Evolutionary conservation across 2,797 vertebrate genomes (phyloP).

Genomic region (Manis javanica): DNA sequence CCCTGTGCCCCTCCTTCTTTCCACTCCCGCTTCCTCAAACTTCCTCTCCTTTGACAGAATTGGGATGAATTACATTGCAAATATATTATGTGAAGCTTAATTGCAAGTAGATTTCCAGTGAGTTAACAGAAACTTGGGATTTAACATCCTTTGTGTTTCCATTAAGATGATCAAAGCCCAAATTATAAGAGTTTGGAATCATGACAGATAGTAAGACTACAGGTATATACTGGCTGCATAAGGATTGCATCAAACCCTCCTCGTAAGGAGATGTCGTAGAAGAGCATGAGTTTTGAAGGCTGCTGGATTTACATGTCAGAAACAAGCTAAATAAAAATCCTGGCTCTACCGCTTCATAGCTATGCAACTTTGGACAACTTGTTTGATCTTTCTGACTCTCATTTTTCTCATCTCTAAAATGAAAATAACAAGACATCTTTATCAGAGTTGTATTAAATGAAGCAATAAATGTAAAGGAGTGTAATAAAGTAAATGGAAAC

Average conservation of each 20-base stretch:
- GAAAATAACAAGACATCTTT: background rate
- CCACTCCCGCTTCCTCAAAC: background rate
- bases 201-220: background rate
- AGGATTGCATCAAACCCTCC: background rate
- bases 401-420: background rate
- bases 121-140: background rate
- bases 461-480: constrained; percentile 1
- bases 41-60: background rate
- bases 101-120: constrained; percentile 12
- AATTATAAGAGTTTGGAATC: background rate
- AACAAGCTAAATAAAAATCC: background rate
- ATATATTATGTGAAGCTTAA: background rate
- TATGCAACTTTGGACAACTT: background rate
- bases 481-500: background rate
- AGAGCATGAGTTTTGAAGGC: background rate
- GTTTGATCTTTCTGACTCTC: background rate
- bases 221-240: background rate
- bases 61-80: background rate
- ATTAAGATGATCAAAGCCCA: background rate
- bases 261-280: background rate
- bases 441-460: constrained; percentile 26
- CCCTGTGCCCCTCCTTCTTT: background rate
- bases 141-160: background rate
- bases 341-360: background rate
- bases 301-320: background rate